Evolutionary conservation across 2,113 vertebrate genomes (phyloP), one percentile per base, ranked within the genome.

Genomic region (Ondatra zibethicus): DNA sequence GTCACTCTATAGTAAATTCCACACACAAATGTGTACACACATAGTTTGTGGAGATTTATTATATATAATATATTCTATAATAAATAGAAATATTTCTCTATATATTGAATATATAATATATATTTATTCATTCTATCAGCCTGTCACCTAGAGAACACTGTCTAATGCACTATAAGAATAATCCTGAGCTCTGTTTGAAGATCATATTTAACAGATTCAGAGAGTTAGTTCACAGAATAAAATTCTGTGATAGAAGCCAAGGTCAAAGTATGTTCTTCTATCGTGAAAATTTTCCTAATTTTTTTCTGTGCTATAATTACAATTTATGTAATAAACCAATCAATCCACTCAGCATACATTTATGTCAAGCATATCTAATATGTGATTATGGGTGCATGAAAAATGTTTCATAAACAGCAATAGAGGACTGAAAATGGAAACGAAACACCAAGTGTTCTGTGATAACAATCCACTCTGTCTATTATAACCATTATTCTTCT

Each of bases 261-360:
- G 95, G 88, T 97, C 81, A 97, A 94, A 27, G 77, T 0, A 0
- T 88, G 97, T 66, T 45, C 55, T 95, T 97, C 91, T 81, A 66
- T 96, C 80, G 82, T 88, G 63, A 91, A 96, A 5, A 7, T 5
- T 77, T 36, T 96, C 96, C 73, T 89, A 96, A 96, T 21, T 89
- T 63, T 63, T 96, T 89, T 89, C 63, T 65, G 63, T 81, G 76
- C 58, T 27, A 87, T 36, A 87, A 50, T 87, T 87, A 89, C 84
- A 97, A 98, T 97, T 96, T 89, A 97, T 98, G 92, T 98, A 97
- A 96, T 97, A 97, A 98, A 94, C 65, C 93, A 97, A 98, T 98
- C 97, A 98, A 97, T 58, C 93, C 92, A 55, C 94, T 97, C 93
- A 88, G 95, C 76, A 72, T 97, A 89, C 91, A 96, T 97, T 98